Conservation (phyloP, 2,113 vertebrate species). For the Synchiropus splendidus region DNA sequence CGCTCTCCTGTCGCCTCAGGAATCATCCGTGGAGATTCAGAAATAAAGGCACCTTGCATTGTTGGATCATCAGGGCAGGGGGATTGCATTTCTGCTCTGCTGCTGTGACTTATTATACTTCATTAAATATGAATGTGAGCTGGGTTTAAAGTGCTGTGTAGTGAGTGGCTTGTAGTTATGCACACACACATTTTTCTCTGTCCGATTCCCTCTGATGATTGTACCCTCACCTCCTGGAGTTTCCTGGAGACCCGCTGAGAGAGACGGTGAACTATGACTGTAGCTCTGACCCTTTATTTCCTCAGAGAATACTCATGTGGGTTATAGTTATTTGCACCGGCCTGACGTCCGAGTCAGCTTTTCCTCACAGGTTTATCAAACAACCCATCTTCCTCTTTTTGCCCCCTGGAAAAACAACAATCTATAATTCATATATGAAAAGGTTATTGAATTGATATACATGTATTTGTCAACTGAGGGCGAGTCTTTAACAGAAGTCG, state of each 20-base stretch:
- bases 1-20: slow-evolving; percentile 1
- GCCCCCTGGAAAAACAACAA: slow-evolving; percentile 12
- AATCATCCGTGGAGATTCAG: slow-evolving; percentile 14
- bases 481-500: too few relatives aligned
- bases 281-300: slow-evolving; percentile 20
- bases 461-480: slow-evolving; percentile 13
- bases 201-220: slow-evolving; percentile 50
- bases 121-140: slow-evolving; percentile 63
- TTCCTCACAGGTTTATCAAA: slow-evolving; percentile 23
- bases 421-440: slow-evolving; percentile 23
- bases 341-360: slow-evolving; percentile 21
- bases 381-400: slow-evolving; percentile 30
- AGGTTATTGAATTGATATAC: slow-evolving; percentile 14
- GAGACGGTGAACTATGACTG: slow-evolving; percentile 35
- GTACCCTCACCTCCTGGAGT: slow-evolving; percentile 24
- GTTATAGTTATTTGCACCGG: slow-evolving; percentile 29
- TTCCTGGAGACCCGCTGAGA: slow-evolving; percentile 37
- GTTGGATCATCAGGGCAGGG: slow-evolving; percentile 41
- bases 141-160: slow-evolving; percentile 40
- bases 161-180: slow-evolving; percentile 26
- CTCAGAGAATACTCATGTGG: slow-evolving; percentile 30
- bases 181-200: slow-evolving; percentile 35
- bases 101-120: slow-evolving; percentile 56
- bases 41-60: slow-evolving; percentile 22
- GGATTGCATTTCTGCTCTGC: slow-evolving; percentile 46